phyloP scores from a whole-genome alignment of 2,113 vertebrate genomes.

The Stictonetta naevosa region DNA sequence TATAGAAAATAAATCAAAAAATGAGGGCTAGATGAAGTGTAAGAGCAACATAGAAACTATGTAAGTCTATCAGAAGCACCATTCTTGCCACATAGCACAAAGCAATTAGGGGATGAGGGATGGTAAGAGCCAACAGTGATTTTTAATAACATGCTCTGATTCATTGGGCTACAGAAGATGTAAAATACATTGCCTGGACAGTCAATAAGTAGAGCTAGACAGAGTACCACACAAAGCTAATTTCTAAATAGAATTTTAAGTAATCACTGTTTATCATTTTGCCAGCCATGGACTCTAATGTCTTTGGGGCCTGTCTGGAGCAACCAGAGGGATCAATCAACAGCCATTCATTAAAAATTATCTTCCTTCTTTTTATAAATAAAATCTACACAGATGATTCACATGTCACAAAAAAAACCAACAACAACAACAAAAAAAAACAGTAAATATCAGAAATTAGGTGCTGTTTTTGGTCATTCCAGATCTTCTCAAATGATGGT shows the following conservation, averaged over 20 bases:
- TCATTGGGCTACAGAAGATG: constrained; percentile 11
- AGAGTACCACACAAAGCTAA: constrained; percentile 30
- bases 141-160: constrained; percentile 50
- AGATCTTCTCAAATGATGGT: background rate
- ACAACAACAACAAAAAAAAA: constrained; percentile 4
- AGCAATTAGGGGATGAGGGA: constrained; percentile 10
- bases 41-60: background rate
- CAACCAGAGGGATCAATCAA: constrained; percentile 2
- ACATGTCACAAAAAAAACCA: background rate
- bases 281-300: constrained; percentile 35
- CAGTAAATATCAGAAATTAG: constrained; percentile 2
- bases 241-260: constrained; percentile 58
- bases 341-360: background rate
- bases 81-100: background rate
- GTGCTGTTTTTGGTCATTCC: background rate
- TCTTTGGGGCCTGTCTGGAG: constrained; percentile 32
- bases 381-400: constrained; percentile 12
- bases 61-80: background rate
- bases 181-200: constrained; percentile 29
- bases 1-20: background rate
- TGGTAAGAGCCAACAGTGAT: background rate
- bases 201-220: constrained; percentile 36
- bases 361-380: constrained; percentile 36
- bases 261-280: constrained; percentile 44
- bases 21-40: background rate